These are phyloP conservation scores for Lucilia cuprina DNA, from an alignment of 1,140 invertebrate species.

Conservation along the genomic window DNA sequence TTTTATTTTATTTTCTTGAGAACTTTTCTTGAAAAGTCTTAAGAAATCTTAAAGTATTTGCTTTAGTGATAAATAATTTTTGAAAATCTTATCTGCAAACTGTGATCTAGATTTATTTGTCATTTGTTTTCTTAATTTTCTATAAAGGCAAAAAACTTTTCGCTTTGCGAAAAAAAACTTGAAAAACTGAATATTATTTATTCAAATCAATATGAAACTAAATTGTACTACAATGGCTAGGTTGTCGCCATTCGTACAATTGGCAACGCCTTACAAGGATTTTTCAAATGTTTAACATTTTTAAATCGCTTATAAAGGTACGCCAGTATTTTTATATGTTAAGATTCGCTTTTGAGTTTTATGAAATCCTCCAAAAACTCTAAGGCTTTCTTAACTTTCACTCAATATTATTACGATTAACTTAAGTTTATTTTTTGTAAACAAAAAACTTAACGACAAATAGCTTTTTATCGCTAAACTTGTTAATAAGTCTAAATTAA, in stretches of 20 bases:
- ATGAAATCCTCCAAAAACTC: neutral
- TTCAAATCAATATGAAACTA: neutral
- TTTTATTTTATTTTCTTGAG: neutral
- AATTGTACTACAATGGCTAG: slow-evolving; percentile 36
- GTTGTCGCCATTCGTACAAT: slow-evolving; percentile 37
- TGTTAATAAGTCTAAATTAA: neutral
- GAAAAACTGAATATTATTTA: neutral
- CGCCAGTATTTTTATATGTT: neutral
- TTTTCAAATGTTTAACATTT: neutral
- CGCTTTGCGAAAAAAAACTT: neutral
- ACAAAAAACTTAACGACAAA: neutral
- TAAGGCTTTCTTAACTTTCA: neutral
- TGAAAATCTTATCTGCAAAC: neutral
- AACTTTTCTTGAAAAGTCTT: neutral
- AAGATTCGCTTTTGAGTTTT: neutral
- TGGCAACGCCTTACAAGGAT: slow-evolving; percentile 21
- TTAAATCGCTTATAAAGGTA: neutral
- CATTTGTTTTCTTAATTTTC: slow-evolving; percentile 10
- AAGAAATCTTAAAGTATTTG: too few species aligned
- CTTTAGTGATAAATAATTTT: too few species aligned
- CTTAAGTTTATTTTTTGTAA: neutral
- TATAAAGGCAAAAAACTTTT: neutral
- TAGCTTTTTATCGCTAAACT: neutral
- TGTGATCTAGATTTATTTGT: neutral
- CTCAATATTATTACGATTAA: neutral